Percentiles rank a stretch among this genome's conserved stretches.
Evolutionary conservation across 2,888 invertebrate species (phyloP).

Genomic region (Hirtodrosophila duncani): DNA sequence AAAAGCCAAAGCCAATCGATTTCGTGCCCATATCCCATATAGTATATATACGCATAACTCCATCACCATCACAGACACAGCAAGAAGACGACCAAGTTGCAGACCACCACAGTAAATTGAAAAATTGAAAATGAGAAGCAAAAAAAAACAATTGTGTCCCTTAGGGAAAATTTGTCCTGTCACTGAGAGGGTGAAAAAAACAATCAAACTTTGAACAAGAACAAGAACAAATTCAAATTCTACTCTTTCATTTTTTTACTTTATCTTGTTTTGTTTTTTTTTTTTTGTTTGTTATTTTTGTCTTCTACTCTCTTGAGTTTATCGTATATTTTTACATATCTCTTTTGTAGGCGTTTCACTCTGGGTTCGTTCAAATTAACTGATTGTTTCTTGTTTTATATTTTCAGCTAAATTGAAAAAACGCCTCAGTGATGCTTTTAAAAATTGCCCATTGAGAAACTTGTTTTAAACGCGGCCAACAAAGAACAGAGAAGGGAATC

Average conservation of each 20-base stretch:
- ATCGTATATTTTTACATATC: constrained; percentile 32
- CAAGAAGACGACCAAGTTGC: constrained; percentile 34
- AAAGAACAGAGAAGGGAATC: constrained; percentile 24
- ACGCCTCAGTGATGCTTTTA: constrained; percentile 76
- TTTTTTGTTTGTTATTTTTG: constrained; percentile 9
- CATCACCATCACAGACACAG: neutral
- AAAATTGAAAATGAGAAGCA: constrained; percentile 8
- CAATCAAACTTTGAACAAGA: constrained; percentile 53
- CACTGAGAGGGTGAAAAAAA: constrained; percentile 35
- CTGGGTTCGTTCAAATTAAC: constrained; percentile 29
- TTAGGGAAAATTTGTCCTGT: constrained; percentile 36
- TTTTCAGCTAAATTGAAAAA: constrained; percentile 76
- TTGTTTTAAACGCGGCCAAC: constrained; percentile 57
- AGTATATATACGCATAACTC: neutral
- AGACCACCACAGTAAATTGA: constrained; percentile 41
- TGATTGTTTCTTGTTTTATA: constrained; percentile 59
- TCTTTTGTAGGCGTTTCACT: constrained; percentile 40
- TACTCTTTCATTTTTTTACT: constrained; percentile 41
- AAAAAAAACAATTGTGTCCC: constrained; percentile 16
- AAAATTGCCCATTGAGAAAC: constrained; percentile 75
- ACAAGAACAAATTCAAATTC: constrained; percentile 37
- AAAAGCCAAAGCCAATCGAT: constrained; percentile 21
- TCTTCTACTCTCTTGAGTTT: constrained; percentile 8
- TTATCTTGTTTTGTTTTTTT: neutral
- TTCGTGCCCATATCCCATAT: constrained; percentile 35